Evolutionary conservation across 1,140 invertebrate genomes (phyloP), one percentile per base, ranked within the genome.

Genomic region (Anastatus disparis): DNA sequence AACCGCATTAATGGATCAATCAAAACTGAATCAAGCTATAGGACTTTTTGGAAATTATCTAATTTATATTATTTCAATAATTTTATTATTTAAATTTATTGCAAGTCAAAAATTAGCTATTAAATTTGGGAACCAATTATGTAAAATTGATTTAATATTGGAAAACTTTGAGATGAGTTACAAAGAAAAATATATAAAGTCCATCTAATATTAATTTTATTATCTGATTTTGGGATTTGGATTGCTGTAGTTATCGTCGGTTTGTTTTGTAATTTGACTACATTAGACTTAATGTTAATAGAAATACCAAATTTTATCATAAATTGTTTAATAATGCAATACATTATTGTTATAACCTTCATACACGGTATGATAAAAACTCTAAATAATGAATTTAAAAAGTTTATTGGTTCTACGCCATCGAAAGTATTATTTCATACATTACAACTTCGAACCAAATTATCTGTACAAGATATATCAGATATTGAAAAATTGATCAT

Each of bases 31-130:
- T 48, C 17, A 24, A 64, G 27, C 29, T 44, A 64, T 64, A n/a
- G 29, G 35, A 13, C 3, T 64, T 20, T 64, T 64, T 52, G 46
- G 62, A 22, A 64, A 64, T 52, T 52, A 38, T 38, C 17, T 62
- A 12, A 46, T 62, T 29, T 62, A 46, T 20, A 27, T n/a, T 12
- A 24, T 31, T 13, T 62, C 44, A 17, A 10, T 48, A 17, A 12
- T 48, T 48, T 10, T 62, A 20, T 48, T 62, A 48, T 20, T 48
- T 2, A 48, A 46, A 22, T 62, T 10, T 27, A 42, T 59, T 2
- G 17, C 26, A 59, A 40, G 27, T 31, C 40, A 62, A 31, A 27
- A 12, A 1, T 29, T 62, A 46, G 44, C 44, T 20, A 9, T 46
- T 7, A 48, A n/a, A 48, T 46, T 62, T 27, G 44, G 40, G 2